Percentiles rank a stretch among this genome's conserved stretches.
phyloP scores from a whole-genome alignment of 2,113 vertebrate species.

The Pluvialis apricaria region DNA sequence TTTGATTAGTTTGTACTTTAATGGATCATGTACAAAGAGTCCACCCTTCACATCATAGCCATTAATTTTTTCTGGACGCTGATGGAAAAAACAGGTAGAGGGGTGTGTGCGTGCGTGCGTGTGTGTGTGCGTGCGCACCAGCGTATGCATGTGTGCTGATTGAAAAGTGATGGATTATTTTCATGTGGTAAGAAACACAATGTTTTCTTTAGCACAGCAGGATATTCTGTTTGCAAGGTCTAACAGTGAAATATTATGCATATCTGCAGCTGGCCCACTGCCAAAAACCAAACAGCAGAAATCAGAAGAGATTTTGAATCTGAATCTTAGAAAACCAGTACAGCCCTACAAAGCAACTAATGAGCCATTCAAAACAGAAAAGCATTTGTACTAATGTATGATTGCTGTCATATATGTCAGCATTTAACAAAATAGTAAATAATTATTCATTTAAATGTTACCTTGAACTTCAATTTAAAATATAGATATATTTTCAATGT shows the following conservation, averaged over 20 bases:
- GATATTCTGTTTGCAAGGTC: constrained; percentile 98
- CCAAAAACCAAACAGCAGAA: constrained; percentile 78
- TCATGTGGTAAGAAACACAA: constrained; percentile 96
- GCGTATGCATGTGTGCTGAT: constrained; percentile 72
- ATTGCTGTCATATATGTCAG: constrained; percentile 60
- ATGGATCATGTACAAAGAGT: constrained; percentile 81
- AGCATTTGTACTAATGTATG: constrained; percentile 69
- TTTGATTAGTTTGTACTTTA: constrained; percentile 82
- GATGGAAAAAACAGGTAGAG: constrained; percentile 95
- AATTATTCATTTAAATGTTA: constrained; percentile 75
- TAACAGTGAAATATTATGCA: constrained; percentile 93
- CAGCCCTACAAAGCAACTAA: constrained; percentile 69
- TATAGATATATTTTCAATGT: constrained; percentile 39
- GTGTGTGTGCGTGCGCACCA: background rate
- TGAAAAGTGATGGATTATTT: constrained; percentile 95
- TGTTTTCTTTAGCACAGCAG: constrained; percentile 99
- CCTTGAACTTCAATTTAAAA: constrained; percentile 71
- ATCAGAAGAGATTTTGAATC: constrained; percentile 75
- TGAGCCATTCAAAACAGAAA: constrained; percentile 73
- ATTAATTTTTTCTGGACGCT: constrained; percentile 81
- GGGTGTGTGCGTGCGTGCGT: background rate
- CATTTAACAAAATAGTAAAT: constrained; percentile 76
- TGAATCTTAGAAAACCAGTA: constrained; percentile 70
- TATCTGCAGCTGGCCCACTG: constrained; percentile 86
- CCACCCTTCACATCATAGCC: constrained; percentile 79